Conservation (phyloP, 2,888 invertebrate genomes). For the Apotomis betuletana region DNA sequence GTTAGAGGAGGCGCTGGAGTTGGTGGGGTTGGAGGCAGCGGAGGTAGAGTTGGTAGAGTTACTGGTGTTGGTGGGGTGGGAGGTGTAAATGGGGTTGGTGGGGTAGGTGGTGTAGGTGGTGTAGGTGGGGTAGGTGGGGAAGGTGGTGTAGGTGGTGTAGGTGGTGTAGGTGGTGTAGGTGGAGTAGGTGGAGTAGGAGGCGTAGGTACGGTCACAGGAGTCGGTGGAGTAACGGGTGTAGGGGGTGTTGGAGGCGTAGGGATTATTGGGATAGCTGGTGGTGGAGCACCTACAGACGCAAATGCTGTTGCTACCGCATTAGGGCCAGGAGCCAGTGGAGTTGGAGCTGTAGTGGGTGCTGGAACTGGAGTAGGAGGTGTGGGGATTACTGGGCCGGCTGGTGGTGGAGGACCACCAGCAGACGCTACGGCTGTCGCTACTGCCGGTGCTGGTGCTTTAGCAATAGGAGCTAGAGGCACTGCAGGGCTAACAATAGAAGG, state of each 20-base stretch:
- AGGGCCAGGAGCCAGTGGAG: background rate
- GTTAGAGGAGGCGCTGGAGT: background rate
- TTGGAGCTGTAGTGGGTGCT: background rate
- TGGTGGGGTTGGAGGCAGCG: background rate
- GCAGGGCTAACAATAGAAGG: background rate
- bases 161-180: background rate
- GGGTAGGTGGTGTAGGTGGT: background rate
- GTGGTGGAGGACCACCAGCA: conserved; percentile 9
- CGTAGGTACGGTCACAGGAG: background rate
- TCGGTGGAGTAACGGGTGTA: background rate
- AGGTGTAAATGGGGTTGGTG: background rate
- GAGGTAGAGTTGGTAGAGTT: background rate
- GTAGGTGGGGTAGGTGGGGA: background rate
- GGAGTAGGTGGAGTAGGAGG: background rate
- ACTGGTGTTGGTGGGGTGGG: no score
- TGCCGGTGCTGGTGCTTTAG: background rate
- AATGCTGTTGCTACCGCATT: conserved; percentile 10
- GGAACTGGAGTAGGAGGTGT: background rate
- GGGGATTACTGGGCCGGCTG: background rate
- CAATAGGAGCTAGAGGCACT: conserved; percentile 19
- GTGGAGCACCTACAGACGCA: conserved; percentile 1
- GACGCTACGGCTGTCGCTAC: background rate
- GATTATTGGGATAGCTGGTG: background rate
- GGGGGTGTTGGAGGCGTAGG: background rate
- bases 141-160: background rate